phyloP scores from a whole-genome alignment of 2,797 vertebrate genomes.

The Anabacerthia variegaticeps region DNA sequence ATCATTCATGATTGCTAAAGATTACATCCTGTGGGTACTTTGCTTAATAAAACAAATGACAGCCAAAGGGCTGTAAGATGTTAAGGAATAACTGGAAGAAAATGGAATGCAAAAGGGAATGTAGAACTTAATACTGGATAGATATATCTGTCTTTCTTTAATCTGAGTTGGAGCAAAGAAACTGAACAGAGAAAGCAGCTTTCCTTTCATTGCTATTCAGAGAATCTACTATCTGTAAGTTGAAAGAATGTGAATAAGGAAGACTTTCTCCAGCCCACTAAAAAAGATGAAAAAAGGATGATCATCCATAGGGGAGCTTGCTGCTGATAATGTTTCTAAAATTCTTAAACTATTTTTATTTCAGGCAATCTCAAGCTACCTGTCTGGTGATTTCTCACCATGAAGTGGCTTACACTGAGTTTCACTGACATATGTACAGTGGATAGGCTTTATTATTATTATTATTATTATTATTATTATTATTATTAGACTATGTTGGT shows the following conservation, averaged over 20 bases:
- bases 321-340: neutral
- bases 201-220: neutral
- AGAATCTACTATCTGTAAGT: neutral
- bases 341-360: neutral
- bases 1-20: neutral
- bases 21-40: neutral
- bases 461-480: too few relatives aligned
- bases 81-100: neutral
- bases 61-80: neutral
- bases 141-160: neutral
- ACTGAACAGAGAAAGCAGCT: neutral
- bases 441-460: neutral
- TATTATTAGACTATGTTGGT: too few relatives aligned
- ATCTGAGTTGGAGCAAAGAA: neutral
- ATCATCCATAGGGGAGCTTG: neutral
- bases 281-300: neutral
- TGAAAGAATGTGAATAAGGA: neutral
- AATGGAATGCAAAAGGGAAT: neutral
- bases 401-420: neutral
- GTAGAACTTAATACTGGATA: neutral
- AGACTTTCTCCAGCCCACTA: neutral
- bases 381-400: neutral
- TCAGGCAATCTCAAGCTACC: neutral
- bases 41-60: neutral
- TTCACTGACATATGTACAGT: neutral